Conservation (phyloP, 2,113 vertebrate species). For the Formicarius rufipectus region DNA sequence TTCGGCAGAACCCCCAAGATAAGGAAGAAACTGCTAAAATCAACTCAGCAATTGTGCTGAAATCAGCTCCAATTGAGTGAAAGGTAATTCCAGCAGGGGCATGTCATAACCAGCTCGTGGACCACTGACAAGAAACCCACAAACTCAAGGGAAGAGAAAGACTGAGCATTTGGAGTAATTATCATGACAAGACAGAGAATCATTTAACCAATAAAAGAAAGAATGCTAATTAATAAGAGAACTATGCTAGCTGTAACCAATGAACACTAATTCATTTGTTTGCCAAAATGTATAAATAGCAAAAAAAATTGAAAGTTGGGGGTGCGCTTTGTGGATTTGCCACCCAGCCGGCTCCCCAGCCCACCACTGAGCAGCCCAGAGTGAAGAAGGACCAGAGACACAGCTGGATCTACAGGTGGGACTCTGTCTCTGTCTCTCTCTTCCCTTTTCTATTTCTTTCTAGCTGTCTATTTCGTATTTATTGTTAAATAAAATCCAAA, state of each 20-base stretch:
- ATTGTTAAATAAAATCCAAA: background rate
- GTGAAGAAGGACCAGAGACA: background rate
- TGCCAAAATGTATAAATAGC: background rate
- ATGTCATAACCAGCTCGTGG: rapidly evolving
- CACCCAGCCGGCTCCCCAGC: background rate
- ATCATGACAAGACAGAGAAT: background rate
- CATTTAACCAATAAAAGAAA: background rate
- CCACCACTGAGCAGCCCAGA: rapidly evolving
- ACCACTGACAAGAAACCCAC: background rate
- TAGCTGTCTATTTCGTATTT: background rate
- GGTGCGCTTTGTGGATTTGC: background rate
- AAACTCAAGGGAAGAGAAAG: rapidly evolving
- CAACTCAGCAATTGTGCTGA: background rate
- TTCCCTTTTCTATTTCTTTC: background rate
- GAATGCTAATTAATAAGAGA: background rate
- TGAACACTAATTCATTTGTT: background rate
- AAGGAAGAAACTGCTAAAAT: background rate
- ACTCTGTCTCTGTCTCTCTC: background rate
- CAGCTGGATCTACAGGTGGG: background rate
- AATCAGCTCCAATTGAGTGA: background rate
- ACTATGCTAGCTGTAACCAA: background rate
- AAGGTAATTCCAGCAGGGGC: background rate
- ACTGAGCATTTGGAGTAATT: rapidly evolving
- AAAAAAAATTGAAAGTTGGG: background rate
- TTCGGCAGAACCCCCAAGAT: background rate